Conservation (phyloP, 2,113 vertebrate genomes). For the Elaphurus davidianus region DNA sequence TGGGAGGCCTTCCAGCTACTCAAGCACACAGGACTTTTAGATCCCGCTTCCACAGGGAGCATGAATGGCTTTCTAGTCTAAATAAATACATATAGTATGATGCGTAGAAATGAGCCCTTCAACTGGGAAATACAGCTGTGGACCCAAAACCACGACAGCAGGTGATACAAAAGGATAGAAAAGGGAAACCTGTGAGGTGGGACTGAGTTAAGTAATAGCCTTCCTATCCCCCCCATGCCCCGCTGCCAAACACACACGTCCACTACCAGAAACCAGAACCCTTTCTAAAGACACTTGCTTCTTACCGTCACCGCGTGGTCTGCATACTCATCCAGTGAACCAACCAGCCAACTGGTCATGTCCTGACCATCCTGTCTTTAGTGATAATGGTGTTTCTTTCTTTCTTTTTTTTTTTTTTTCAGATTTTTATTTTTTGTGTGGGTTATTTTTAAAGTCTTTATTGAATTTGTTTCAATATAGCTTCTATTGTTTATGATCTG, state of each 20-base stretch:
- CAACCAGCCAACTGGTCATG: background rate
- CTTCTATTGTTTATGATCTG: background rate
- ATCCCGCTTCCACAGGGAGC: background rate
- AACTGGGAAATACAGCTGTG: background rate
- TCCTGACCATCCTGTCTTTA: background rate
- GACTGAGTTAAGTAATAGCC: background rate
- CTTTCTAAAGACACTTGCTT: background rate
- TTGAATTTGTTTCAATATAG: background rate
- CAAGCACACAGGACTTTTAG: background rate
- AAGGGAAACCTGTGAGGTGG: background rate
- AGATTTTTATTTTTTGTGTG: background rate
- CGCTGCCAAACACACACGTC: background rate
- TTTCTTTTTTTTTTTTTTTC: background rate
- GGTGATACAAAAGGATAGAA: background rate
- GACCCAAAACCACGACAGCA: background rate
- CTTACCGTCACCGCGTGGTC: background rate
- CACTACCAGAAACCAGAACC: background rate
- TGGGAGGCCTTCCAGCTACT: background rate
- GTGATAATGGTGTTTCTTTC: background rate
- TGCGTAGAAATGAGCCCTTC: background rate
- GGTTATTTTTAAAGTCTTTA: background rate
- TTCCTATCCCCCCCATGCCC: rapidly evolving
- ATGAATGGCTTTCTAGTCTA: background rate
- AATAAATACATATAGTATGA: background rate
- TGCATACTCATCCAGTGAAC: background rate